These are phyloP conservation scores for Elachura formosa DNA, from an alignment of 2,113 vertebrate genomes.

Conservation along the genomic window DNA sequence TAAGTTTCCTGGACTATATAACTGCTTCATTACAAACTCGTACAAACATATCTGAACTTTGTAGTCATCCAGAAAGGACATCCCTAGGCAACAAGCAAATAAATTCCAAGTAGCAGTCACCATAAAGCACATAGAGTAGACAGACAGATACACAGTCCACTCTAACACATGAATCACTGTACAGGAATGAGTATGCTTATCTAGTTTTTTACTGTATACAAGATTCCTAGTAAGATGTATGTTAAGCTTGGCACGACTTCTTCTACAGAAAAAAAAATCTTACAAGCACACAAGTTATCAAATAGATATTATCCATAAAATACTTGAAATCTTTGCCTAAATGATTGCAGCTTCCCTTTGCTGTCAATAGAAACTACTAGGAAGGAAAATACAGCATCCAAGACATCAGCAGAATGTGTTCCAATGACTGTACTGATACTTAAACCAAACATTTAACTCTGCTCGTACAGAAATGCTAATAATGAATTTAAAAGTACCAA, in stretches of 20 bases:
- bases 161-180: neutral
- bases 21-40: neutral
- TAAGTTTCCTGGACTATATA: neutral
- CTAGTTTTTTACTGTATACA: neutral
- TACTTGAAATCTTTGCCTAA: neutral
- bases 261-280: neutral
- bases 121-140: conserved; percentile 2
- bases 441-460: neutral
- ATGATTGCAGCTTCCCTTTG: neutral
- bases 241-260: neutral
- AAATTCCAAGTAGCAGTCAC: conserved; percentile 30
- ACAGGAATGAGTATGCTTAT: neutral
- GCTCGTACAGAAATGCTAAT: neutral
- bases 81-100: conserved; percentile 38
- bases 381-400: neutral
- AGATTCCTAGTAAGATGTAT: neutral
- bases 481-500: neutral
- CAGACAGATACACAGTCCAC: neutral
- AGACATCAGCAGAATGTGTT: neutral
- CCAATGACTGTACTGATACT: neutral
- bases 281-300: neutral
- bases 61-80: conserved; percentile 40
- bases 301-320: neutral
- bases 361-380: neutral
- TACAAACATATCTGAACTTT: conserved; percentile 47